Base-by-base conservation (phyloP, 2,113 vertebrate species). In the Hylia prasina region DNA sequence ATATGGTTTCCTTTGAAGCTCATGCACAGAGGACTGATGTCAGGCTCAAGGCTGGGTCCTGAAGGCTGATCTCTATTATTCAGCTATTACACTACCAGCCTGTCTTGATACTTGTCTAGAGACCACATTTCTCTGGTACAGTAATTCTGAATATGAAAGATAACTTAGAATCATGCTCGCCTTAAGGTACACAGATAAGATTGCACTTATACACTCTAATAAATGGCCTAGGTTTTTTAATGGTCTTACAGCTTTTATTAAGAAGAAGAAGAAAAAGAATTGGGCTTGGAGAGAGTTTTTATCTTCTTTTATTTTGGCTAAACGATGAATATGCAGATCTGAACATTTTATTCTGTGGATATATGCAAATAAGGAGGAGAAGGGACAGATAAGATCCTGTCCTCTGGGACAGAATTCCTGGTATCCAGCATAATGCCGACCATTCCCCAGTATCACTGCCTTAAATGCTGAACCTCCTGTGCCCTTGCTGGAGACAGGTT, bases 1-100 rank as follows among this genome's bases (percentile, higher is more conserved):
- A 90, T 92, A 94, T 37, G 60, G 87, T 89, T 96, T 92, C 57
- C 76, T 96, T 96, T 94, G 96, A 96, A 94, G 89, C 65, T 87
- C 77, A 37, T n/a, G 77, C 58, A 88, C 51, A 88, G 87, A 96
- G 82, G 77, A 64, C 87, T 77, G 70, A 94, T 93, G 78, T 91
- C 93, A 95, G 68, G 84, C 75, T 88, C 66, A 88, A 88, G 87
- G 87, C 50, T 95, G 87, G 42, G 87, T 93, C 71, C 87, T 89
- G 87, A 90, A 95, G 84, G 85, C 82, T 93, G 78, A 93, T 90
- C 78, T 90, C 79, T 87, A 58, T 86, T 90, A 95, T 88, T 94
- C 94, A 87, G 63, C 82, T 93, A 80, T 82, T 91, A 71, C 89
- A 93, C 50, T 69, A 90, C 45, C 7, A 73, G 84, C 51, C 82